A percentile compares a stretch with the other conserved stretches of the same genome.
phyloP scores from a whole-genome alignment of 2,113 vertebrate genomes.

The Corythornis vintsioides region DNA sequence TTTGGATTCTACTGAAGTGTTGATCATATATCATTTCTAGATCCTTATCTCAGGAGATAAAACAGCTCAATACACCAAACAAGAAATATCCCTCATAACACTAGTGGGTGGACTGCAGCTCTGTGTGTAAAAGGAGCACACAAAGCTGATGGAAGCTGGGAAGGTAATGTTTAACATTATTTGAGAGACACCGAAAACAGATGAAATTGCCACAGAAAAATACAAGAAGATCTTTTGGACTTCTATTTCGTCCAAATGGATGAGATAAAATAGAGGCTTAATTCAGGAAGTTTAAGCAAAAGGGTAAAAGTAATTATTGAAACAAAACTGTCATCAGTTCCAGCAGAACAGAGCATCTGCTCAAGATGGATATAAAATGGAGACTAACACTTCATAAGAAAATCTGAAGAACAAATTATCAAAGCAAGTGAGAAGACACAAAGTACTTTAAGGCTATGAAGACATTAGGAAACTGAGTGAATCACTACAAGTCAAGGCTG shows the following conservation, averaged over 20 bases:
- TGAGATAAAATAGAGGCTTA: background rate
- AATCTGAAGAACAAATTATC: slow-evolving; percentile 13
- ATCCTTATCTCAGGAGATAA: background rate
- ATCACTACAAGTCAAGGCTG: background rate
- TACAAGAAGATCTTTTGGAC: background rate
- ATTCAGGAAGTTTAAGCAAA: background rate
- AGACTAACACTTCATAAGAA: slow-evolving; percentile 2
- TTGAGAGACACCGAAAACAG: background rate
- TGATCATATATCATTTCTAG: background rate
- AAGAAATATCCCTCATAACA: background rate
- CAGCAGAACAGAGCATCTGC: slow-evolving; percentile 13
- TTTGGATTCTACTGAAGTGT: background rate
- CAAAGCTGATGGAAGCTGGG: background rate
- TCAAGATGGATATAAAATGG: background rate
- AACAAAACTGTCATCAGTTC: slow-evolving; percentile 20
- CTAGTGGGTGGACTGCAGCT: background rate
- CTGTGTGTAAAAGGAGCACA: background rate
- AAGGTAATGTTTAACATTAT: background rate
- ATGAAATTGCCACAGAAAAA: background rate
- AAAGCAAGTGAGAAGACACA: slow-evolving; percentile 16
- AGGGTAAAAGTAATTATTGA: slow-evolving; percentile 23
- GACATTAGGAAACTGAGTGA: background rate
- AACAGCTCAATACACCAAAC: background rate
- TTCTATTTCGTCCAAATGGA: background rate
- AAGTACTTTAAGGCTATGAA: background rate